Percentiles rank a stretch among this genome's conserved stretches.
Conservation (phyloP, 2,113 vertebrate species). For the Hyla sarda region DNA sequence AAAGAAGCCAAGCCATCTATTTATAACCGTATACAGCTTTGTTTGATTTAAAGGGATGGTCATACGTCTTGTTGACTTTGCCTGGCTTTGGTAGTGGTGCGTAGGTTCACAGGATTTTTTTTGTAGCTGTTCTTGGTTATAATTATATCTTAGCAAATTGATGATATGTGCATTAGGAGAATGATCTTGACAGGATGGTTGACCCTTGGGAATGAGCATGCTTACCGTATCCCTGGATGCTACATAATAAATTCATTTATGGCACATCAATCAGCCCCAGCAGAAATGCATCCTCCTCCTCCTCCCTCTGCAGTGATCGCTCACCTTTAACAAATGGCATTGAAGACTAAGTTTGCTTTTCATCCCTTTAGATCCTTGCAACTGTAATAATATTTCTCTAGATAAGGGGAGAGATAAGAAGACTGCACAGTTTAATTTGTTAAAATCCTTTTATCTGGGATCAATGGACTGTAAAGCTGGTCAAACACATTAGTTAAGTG, state of each 20-base stretch:
- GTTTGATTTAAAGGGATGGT: neutral
- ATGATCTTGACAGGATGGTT: slow-evolving; percentile 15
- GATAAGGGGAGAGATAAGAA: no score
- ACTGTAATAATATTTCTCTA: neutral
- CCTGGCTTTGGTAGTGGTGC: neutral
- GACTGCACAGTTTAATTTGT: neutral
- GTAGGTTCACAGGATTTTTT: neutral
- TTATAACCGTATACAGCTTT: neutral
- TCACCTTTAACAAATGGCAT: neutral
- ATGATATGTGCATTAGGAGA: slow-evolving; percentile 32
- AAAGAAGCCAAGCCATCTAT: neutral
- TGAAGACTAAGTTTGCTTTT: no score
- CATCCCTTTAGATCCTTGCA: neutral
- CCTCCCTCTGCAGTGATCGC: neutral
- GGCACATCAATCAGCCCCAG: neutral
- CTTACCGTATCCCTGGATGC: neutral
- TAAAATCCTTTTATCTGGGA: neutral
- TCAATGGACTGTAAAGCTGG: neutral
- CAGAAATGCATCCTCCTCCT: neutral
- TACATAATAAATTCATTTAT: slow-evolving; percentile 17
- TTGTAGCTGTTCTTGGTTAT: slow-evolving; percentile 4
- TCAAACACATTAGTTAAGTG: no score
- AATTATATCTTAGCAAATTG: slow-evolving; percentile 32
- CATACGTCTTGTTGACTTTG: neutral
- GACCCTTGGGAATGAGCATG: slow-evolving; percentile 1